Evolutionary conservation across 2,113 vertebrate species (phyloP), one percentile per base, ranked within the genome.

Genomic region (Colius striatus): DNA sequence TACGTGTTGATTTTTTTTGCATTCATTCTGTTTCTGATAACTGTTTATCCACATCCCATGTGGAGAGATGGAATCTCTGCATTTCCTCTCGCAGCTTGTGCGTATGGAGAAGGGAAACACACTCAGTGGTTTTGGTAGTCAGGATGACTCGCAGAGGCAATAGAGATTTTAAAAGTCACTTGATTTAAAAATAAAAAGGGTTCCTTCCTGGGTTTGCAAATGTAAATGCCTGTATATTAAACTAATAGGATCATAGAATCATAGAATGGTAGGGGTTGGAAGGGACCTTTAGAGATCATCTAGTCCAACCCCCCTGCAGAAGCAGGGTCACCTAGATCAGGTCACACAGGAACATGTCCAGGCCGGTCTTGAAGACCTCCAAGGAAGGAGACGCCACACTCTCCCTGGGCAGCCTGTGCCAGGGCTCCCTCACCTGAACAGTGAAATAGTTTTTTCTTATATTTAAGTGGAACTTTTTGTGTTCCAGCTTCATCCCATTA

Each of bases 1-100:
- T 98, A 97, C 2, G 98, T 97, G 94, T 68, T 91, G 54, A 41
- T 9, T 87, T 41, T 41, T 82, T 76, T 87, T 73, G 19, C 25
- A 63, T 83, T 81, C 6, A 10, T 91, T 93, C 34, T 36, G 5
- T 62, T 61, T 61, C 19, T 58, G 29, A 68, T 60, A 68, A 48
- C 60, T 74, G 8, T 79, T 94, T 68, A 36, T 60, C 36, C 14
- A 2, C 10, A 2, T 41, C 30, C 30, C 32, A 48, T 26, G 7
- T 17, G 32, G 58, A 45, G 26, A 78, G 51, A 71, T 9, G 29
- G 13, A 36, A 19, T 80, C 13, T 79, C 45, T 88, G 16, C 10
- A 10, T 61, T 88, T 92, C 30, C 43, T 80, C 20, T 32, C 1
- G 0, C 23, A 48, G 11, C 20, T 92, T 85, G 79, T 84, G 30